Conservation (phyloP, 2,888 invertebrate species). For the Lepidonotus clava region DNA sequence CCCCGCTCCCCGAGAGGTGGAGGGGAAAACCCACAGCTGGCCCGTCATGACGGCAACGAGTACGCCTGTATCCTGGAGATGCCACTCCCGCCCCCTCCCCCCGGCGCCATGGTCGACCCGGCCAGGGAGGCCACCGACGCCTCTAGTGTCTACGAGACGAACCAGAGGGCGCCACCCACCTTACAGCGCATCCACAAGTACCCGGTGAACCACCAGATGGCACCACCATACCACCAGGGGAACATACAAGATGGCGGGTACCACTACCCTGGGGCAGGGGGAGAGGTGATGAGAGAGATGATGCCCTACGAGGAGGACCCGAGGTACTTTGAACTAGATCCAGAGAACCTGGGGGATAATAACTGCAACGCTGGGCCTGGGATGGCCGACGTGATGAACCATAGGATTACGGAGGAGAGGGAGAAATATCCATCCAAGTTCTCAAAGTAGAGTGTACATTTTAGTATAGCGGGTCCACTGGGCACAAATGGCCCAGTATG, state of each 20-base stretch:
- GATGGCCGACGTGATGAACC: slow-evolving; percentile 22
- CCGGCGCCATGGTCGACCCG: background rate
- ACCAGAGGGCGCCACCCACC: slow-evolving; percentile 46
- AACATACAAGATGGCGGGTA: background rate
- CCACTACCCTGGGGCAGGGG: background rate
- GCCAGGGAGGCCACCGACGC: slow-evolving; percentile 5
- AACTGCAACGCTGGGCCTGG: slow-evolving; percentile 33
- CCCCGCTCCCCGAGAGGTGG: background rate
- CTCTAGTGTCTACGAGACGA: slow-evolving; percentile 24
- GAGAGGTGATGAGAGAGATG: background rate
- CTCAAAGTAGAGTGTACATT: background rate
- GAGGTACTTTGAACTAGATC: slow-evolving; percentile 55
- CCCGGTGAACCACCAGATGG: slow-evolving; percentile 2
- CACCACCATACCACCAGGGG: background rate
- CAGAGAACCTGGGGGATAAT: slow-evolving; percentile 25
- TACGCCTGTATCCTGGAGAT: slow-evolving; percentile 56
- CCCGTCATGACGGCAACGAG: slow-evolving; percentile 54
- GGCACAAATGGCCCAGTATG: too few relatives aligned
- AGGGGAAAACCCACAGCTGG: slow-evolving; percentile 50
- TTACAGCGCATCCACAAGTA: slow-evolving; percentile 30
- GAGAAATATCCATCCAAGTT: slow-evolving; percentile 4
- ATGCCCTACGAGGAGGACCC: slow-evolving; percentile 50
- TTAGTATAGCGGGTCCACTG: too few relatives aligned
- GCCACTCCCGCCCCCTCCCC: slow-evolving; percentile 52
- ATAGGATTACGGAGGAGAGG: slow-evolving; percentile 14